A percentile compares a stretch with the other conserved stretches of the same genome.
Evolutionary conservation across 2,888 invertebrate species (phyloP).

Genomic region (Macrosoma leucophasiata): DNA sequence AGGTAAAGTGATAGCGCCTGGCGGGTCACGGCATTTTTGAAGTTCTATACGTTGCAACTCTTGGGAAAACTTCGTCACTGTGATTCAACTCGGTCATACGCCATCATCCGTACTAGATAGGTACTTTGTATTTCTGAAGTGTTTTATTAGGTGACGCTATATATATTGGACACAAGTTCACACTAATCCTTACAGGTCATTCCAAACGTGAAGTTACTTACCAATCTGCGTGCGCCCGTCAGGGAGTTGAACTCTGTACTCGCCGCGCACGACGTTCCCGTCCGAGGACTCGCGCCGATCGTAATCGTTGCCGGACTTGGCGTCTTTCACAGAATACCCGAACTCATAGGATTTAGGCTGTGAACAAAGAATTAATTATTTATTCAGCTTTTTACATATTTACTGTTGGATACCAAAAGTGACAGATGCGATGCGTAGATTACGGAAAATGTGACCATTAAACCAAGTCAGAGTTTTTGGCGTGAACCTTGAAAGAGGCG

Average conservation of each 20-base stretch:
- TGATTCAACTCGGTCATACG: background rate
- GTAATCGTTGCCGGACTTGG: slow-evolving; percentile 83
- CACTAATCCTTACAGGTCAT: no score
- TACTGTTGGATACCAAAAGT: background rate
- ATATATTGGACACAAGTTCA: no score
- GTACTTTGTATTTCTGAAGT: no score
- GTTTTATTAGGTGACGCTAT: no score
- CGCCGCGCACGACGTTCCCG: slow-evolving; percentile 82
- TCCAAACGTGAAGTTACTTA: no score
- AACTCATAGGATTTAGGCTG: slow-evolving; percentile 87
- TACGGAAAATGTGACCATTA: no score
- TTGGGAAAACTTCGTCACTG: background rate
- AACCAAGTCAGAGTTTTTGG: no score
- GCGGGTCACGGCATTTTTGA: no score
- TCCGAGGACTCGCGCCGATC: slow-evolving; percentile 82
- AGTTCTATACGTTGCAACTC: background rate
- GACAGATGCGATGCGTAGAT: background rate
- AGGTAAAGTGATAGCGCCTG: no score
- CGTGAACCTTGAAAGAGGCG: no score
- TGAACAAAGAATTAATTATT: slow-evolving; percentile 26
- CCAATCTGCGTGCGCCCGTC: slow-evolving; percentile 81
- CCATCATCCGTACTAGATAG: no score
- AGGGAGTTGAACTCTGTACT: slow-evolving; percentile 79
- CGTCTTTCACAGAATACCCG: slow-evolving; percentile 86
- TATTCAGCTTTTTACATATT: background rate